Base-by-base conservation (phyloP, 1,140 invertebrate species). In the Phymastichus coffea region DNA sequence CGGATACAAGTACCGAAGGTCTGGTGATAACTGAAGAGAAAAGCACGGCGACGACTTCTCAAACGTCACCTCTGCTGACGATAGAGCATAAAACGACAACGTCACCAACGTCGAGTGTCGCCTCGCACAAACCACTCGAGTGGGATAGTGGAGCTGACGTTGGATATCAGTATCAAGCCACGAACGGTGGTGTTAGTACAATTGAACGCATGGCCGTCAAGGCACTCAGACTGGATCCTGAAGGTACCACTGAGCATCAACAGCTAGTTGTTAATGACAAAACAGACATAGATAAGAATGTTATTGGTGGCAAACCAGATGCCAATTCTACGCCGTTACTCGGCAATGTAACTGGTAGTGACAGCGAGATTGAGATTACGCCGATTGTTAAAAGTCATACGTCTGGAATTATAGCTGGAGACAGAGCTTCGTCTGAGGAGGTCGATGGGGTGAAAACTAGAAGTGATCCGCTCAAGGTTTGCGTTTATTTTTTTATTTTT, bases 101-200 rank as follows among this genome's bases (percentile, higher is more conserved):
- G 12, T 86, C 85, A 7, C 86, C 85, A 12, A 82, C 83, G 28
- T 87, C 86, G 47, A 88, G 87, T 68, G 70, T 86, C 1, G 81
- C 83, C 3, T 88, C 86, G 2, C 82, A 85, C 63, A 79, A 84
- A 7, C 86, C 84, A 61, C 70, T 90, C 3, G 88, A 90, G 76
- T 90, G 88, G 88, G 88, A 90, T 69, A 89, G 86, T 58, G 83
- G 88, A 44, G 88, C 87, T 7, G 88, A 91, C 77, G 88, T 90
- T 35, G 89, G 88, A 4, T 91, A 91, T 75, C 6, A 28, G 1
- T 43, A 47, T n/a, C 20, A 12, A 12, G n/a, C 6, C 2, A 20
- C 23, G 4, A 22, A 33, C 2, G 48, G 2, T 14, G 12, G 47
- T 14, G 20, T 85, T 1, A 84, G 84, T 63, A 85, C 84, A 3